Base-by-base conservation (phyloP, 2,888 invertebrate species). In the Toxonevra muliebris region DNA sequence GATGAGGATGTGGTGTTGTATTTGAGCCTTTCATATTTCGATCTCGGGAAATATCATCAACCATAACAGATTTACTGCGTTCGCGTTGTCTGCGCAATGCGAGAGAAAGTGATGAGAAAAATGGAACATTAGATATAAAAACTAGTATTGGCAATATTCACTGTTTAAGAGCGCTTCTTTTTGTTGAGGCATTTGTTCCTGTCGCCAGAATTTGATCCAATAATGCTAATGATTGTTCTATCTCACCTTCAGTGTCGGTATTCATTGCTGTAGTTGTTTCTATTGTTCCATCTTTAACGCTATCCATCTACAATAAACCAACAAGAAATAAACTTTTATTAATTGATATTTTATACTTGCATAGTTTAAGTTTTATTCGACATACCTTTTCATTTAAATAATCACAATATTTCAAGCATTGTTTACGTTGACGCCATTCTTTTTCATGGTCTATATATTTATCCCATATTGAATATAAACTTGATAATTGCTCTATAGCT, bases 401-500 rank as follows among this genome's bases (percentile, higher is more conserved):
- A 77, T 93, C 92, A 50, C 94, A 87, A 75, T 93, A 93, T 69
- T 91, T 88, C 40, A 93, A 88, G 61, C 90, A 87, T 73, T 89
- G 87, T 66, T 92, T 88, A 30, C 93, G 86, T 71, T 88, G 88
- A 0, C 88, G 87, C 81, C 94, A 93, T 73, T 93, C 91, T 76
- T 76, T 72, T 54, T 81, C 80, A 42, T 80, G 65, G 41, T 63
- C 50, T 10, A 71, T 40, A 55, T 80, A 75, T 1, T 77, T 92
- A 77, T 94, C 93, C 83, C 95, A 88, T 43, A 95, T 84, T 69
- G 90, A 89, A 75, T 94, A 89, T 9, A 95, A 87, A 75, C 92
- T 92, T 74, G 93, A 93, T 61, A 95, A 83, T 77, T 95, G 93
- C 77, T 94, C 93, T 71, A 95, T 88, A 0, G 91, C 89, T 74